A percentile compares a stretch with the other conserved stretches of the same genome.
Conservation (phyloP, 2,888 invertebrate genomes). For the Hofmannophila pseudospretella region DNA sequence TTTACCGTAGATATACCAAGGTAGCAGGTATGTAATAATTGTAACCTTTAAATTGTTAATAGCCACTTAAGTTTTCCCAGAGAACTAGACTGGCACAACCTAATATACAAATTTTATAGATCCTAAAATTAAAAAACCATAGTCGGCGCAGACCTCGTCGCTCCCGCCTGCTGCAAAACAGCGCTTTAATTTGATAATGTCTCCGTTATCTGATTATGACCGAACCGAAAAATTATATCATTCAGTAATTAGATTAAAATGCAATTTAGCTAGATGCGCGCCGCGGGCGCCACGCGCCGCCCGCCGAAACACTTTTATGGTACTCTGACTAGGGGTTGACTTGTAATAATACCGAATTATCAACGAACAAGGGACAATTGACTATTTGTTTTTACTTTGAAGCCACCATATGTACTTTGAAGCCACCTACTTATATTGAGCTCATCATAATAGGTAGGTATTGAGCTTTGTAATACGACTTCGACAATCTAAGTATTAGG, state of each 20-base stretch:
- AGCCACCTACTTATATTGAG: no score
- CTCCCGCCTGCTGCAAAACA: slow-evolving; percentile 58
- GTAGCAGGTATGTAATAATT: no score
- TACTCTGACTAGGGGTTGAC: slow-evolving; percentile 10
- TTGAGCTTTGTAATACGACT: no score
- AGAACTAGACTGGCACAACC: no score
- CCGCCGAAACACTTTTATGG: slow-evolving; percentile 41
- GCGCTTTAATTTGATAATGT: slow-evolving; percentile 69
- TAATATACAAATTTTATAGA: no score
- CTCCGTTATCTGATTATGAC: slow-evolving; percentile 68
- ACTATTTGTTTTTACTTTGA: neutral
- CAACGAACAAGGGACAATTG: slow-evolving; percentile 8
- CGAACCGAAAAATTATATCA: slow-evolving; percentile 76
- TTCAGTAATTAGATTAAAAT: slow-evolving; percentile 74
- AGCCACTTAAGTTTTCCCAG: no score
- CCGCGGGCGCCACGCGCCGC: slow-evolving; percentile 60
- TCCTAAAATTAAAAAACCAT: no score
- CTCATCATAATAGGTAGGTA: no score
- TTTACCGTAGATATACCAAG: no score
- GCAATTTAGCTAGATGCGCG: slow-evolving; percentile 68
- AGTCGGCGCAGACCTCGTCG: slow-evolving; percentile 12
- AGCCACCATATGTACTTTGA: no score
- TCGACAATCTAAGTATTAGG: no score
- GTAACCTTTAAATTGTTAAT: no score
- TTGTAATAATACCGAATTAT: slow-evolving; percentile 1